Conservation (phyloP, 2,797 vertebrate species). For the Gambelia wislizenii region DNA sequence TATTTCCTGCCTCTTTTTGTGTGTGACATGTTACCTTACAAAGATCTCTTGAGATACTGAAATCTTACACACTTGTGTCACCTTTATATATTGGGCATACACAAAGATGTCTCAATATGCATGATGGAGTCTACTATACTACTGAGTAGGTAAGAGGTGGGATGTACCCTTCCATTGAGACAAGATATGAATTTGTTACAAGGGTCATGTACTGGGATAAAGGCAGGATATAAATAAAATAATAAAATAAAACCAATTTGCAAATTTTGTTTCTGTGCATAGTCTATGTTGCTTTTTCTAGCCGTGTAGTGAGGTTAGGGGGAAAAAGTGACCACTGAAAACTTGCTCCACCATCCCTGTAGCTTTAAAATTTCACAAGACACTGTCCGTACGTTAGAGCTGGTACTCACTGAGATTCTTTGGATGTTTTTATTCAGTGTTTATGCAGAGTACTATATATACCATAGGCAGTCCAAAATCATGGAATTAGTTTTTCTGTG, state of each 20-base stretch:
- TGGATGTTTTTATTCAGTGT: neutral
- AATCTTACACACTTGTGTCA: neutral
- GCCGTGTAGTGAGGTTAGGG: neutral
- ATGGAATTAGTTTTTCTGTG: neutral
- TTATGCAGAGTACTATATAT: neutral
- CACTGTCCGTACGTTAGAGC: neutral
- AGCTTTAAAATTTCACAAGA: neutral
- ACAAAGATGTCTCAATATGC: neutral
- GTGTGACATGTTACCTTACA: no score
- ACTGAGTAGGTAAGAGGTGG: neutral
- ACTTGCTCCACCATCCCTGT: neutral
- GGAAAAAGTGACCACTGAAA: neutral
- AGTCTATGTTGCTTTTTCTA: neutral
- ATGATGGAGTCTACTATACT: neutral
- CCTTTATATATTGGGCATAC: neutral
- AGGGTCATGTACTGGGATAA: no score
- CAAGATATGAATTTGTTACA: neutral
- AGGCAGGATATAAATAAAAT: no score
- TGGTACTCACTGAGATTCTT: neutral
- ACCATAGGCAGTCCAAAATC: neutral
- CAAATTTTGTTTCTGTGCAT: neutral
- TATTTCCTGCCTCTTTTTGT: neutral
- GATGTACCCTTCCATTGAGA: neutral
- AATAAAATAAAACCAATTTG: neutral
- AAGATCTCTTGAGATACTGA: no score